Percentiles rank a stretch among this genome's conserved stretches.
These are phyloP conservation scores for Dunckerocampus dactyliophorus DNA, from an alignment of 2,113 vertebrate genomes.

Conservation along the genomic window DNA sequence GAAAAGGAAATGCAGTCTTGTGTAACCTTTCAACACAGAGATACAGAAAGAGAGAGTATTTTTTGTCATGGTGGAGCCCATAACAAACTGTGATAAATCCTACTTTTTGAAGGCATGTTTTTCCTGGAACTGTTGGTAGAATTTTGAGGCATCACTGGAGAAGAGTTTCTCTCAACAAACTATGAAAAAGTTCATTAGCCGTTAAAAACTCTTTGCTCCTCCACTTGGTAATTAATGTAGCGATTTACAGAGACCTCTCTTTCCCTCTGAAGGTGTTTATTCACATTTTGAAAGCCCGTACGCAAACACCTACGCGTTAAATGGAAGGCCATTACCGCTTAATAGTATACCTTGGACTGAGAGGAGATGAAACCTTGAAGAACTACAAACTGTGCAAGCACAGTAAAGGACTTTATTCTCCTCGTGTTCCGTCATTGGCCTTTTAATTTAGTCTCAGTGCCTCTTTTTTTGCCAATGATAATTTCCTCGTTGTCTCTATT, in stretches of 20 bases:
- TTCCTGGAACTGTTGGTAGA: neutral
- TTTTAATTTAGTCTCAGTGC: slow-evolving; percentile 7
- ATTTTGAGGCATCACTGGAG: neutral
- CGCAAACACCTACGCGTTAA: slow-evolving; percentile 58
- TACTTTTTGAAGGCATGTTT: neutral
- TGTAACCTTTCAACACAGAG: slow-evolving; percentile 29
- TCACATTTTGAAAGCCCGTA: slow-evolving; percentile 59
- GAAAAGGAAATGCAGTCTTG: slow-evolving; percentile 53
- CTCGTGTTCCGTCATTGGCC: neutral
- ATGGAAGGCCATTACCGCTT: slow-evolving; percentile 56
- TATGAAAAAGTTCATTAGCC: slow-evolving; percentile 39
- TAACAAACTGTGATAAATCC: slow-evolving; percentile 11
- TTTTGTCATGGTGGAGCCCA: slow-evolving; percentile 7
- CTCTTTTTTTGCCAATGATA: neutral
- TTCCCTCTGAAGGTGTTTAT: slow-evolving; percentile 30
- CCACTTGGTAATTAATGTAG: slow-evolving; percentile 45
- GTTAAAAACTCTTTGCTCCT: slow-evolving; percentile 37
- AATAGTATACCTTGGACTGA: slow-evolving; percentile 55
- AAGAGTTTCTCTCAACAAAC: neutral
- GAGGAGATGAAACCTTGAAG: slow-evolving; percentile 52
- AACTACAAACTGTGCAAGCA: slow-evolving; percentile 36
- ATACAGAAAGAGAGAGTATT: slow-evolving; percentile 11
- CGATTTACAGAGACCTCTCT: neutral
- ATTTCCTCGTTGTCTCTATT: neutral
- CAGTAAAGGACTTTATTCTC: slow-evolving; percentile 40